Conservation (phyloP, 1,140 invertebrate genomes). For the Bombus picipes region DNA sequence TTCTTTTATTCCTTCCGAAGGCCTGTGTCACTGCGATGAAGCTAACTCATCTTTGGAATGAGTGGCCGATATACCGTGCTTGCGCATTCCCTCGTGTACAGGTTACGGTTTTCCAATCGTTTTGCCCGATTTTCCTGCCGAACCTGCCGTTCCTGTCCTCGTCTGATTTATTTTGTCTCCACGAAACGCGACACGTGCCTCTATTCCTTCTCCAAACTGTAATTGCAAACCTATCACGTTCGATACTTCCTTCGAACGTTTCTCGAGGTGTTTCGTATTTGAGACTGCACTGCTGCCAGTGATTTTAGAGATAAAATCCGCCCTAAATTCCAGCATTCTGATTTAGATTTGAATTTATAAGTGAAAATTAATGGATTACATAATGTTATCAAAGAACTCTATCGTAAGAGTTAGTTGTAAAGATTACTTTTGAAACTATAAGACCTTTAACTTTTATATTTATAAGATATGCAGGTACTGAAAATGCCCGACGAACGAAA, state of each 20-base stretch:
- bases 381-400: too few species aligned
- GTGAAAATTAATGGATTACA: too few species aligned
- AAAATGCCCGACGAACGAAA: background rate
- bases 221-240: background rate
- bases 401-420: too few species aligned
- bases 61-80: slow-evolving; percentile 33
- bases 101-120: background rate
- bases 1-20: background rate
- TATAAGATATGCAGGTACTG: too few species aligned
- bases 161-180: slow-evolving; percentile 13
- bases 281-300: background rate
- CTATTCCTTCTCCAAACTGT: background rate
- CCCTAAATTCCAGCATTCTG: too few species aligned
- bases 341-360: too few species aligned
- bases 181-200: background rate
- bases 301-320: background rate
- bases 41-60: slow-evolving; percentile 73
- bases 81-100: slow-evolving; percentile 18
- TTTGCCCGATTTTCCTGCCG: slow-evolving; percentile 19
- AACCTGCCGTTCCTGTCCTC: background rate
- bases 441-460: too few species aligned
- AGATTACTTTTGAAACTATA: too few species aligned
- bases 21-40: slow-evolving; percentile 45
- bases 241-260: background rate
- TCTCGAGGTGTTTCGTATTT: background rate